These are phyloP conservation scores for Trachelus troglodyta DNA, from an alignment of 2,888 invertebrate genomes.

Conservation along the genomic window DNA sequence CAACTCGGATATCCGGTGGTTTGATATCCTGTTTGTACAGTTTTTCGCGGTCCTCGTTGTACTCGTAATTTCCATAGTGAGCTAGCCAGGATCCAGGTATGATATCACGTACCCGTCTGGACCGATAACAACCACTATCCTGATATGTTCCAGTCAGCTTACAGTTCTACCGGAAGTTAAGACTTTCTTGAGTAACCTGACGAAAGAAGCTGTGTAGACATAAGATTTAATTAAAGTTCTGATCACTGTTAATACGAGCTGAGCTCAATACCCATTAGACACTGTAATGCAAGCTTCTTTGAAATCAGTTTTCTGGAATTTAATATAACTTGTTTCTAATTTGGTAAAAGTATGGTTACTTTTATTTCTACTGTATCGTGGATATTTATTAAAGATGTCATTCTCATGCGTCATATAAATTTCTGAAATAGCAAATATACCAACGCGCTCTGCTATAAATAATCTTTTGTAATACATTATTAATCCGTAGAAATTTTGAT, in stretches of 20 bases:
- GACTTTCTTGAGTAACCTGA: neutral
- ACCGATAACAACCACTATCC: conserved; percentile 47
- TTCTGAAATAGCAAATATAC: neutral
- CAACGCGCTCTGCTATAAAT: neutral
- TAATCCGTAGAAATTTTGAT: neutral
- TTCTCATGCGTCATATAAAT: neutral
- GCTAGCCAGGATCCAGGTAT: conserved; percentile 76
- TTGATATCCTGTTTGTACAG: conserved; percentile 53
- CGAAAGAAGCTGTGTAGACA: neutral
- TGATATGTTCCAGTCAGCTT: conserved; percentile 43
- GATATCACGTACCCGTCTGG: conserved; percentile 72
- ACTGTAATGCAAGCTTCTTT: neutral
- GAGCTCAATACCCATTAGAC: neutral
- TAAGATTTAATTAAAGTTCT: neutral
- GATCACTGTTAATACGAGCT: neutral
- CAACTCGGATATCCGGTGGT: conserved; percentile 2
- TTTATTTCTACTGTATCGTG: neutral
- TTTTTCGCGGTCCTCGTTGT: conserved; percentile 71
- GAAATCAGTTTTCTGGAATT: neutral
- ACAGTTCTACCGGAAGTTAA: conserved; percentile 35
- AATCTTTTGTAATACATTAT: neutral
- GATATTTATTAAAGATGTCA: neutral
- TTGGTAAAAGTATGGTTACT: neutral
- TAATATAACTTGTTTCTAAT: neutral
- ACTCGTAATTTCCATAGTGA: conserved; percentile 71